Evolutionary conservation across 1,140 invertebrate genomes (phyloP), one percentile per base, ranked within the genome.

Genomic region (Adelges cooleyi): DNA sequence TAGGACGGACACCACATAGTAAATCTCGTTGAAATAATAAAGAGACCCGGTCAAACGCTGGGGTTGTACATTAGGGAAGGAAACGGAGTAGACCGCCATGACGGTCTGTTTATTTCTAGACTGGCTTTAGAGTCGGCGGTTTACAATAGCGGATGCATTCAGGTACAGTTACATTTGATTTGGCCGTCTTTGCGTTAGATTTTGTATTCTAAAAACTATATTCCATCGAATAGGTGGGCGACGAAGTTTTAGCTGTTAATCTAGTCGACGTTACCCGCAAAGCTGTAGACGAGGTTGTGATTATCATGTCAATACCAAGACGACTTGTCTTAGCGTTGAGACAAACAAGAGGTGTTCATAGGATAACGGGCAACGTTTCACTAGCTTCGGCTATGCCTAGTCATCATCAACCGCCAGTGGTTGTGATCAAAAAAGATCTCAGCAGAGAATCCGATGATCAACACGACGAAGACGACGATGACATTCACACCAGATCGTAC

Each of bases 271-370:
- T 99, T 68, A 89, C 90, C 65, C 86, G 90, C 71, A 98, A 98
- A 94, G 94, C 90, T 69, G 78, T 99, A 68, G 95, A 99, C 75
- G 95, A 99, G 76, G 95, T 98, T 42, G 95, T 99, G 56, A 95
- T 98, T 71, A 91, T 98, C 71, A 98, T 99, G 92, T 97, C 93
- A 70, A 99, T 99, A 77, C 95, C 96, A 1, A 82, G 94, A 71
- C 83, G 95, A 70, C 80, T 99, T 70, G 85, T 98, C 22, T 81
- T 99, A 53, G 93, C 91, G 67, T 95, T 92, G 48, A 82, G 93
- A 68, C 88, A 78, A 68, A 27, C 74, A 52, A 73, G 72, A 51
- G 59, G 69, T 4, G 53, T 56, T 5, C 66, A 67, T 20, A 54
- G 68, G 22, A 33, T 54, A 3, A 53, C 67, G 11, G 42, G 65